Evolutionary conservation across 2,797 vertebrate species (phyloP).

Genomic region (Pseudotriccus pelzelni): DNA sequence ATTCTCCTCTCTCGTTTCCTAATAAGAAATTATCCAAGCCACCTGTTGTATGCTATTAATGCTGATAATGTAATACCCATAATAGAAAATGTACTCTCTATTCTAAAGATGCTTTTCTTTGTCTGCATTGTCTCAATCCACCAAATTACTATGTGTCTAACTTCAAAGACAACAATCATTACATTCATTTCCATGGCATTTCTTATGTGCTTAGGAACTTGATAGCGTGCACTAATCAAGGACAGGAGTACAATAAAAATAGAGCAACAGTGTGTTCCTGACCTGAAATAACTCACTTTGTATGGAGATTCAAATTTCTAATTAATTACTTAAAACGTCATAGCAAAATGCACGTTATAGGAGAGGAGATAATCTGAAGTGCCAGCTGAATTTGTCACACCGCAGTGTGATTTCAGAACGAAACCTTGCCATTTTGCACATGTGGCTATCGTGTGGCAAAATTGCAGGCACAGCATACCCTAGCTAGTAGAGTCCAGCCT

Average conservation of each 20-base stretch:
- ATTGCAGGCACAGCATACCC: background rate
- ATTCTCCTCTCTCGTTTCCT: background rate
- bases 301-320: background rate
- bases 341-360: background rate
- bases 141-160: background rate
- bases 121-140: background rate
- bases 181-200: background rate
- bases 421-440: background rate
- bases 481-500: background rate
- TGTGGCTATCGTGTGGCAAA: rapidly evolving
- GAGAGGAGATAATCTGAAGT: background rate
- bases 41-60: background rate
- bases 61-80: background rate
- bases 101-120: background rate
- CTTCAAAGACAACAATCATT: background rate
- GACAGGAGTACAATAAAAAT: background rate
- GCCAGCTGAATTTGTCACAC: background rate
- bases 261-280: background rate
- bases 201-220: background rate
- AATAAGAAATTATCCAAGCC: background rate
- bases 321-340: background rate
- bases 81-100: background rate
- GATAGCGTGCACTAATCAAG: background rate
- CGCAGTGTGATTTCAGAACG: background rate
- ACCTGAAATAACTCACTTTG: background rate